Percentiles rank a stretch among this genome's conserved stretches.
These are phyloP conservation scores for Euglossa dilemma DNA, from an alignment of 1,140 invertebrate species.

Conservation along the genomic window DNA sequence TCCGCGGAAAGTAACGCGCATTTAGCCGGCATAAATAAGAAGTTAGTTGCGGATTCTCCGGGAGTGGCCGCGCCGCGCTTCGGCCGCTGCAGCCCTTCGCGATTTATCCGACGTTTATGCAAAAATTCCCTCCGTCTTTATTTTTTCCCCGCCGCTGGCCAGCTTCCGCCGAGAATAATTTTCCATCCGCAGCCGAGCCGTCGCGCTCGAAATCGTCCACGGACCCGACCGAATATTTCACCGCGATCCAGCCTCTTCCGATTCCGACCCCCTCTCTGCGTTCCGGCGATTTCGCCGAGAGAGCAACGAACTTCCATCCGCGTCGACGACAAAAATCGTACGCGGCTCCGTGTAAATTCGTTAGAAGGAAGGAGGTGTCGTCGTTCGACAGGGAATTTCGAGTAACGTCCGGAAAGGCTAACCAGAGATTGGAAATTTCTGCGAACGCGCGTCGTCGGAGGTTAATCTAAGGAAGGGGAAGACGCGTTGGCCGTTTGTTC, in stretches of 20 bases:
- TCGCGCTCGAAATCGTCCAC: background rate
- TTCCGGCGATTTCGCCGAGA: background rate
- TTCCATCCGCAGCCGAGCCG: background rate
- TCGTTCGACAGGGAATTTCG: constrained; percentile 28
- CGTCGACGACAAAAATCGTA: background rate
- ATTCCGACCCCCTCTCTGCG: background rate
- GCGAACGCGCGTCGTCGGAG: constrained; percentile 27
- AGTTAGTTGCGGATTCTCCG: constrained; percentile 55
- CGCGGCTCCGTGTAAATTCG: background rate
- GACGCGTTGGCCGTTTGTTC: no score
- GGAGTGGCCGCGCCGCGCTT: constrained; percentile 30
- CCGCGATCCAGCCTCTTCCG: background rate
- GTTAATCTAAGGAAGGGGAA: no score
- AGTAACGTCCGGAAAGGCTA: constrained; percentile 24
- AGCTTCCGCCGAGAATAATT: background rate
- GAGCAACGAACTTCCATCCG: background rate
- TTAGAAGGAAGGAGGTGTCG: constrained; percentile 18
- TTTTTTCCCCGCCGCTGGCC: background rate
- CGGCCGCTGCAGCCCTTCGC: background rate
- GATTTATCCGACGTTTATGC: constrained; percentile 56
- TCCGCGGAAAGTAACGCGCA: constrained; percentile 59
- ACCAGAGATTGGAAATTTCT: constrained; percentile 39
- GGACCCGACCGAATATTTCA: background rate
- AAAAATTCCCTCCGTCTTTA: constrained; percentile 10
- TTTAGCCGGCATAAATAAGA: constrained; percentile 63